These are phyloP conservation scores for Lasioglossum leucozonium DNA, from an alignment of 2,888 invertebrate species.

Conservation along the genomic window DNA sequence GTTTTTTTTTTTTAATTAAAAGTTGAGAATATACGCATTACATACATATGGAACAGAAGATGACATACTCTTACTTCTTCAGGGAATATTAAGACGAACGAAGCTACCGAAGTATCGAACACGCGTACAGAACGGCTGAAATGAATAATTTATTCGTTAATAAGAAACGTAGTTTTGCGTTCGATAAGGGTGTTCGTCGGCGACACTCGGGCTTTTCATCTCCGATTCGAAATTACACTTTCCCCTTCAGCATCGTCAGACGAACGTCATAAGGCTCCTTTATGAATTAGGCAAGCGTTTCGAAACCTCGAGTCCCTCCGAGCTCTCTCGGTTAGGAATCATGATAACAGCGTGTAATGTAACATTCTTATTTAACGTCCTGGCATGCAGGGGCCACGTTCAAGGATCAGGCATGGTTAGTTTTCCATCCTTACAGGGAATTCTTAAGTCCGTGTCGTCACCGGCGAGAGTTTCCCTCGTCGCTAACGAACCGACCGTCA, in stretches of 20 bases:
- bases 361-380: slow-evolving; percentile 8
- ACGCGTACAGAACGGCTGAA: too few species aligned
- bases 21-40: too few species aligned
- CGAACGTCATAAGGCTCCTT: background rate
- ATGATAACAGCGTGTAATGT: background rate
- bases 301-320: background rate
- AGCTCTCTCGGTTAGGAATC: background rate
- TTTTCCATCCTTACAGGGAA: slow-evolving; percentile 15
- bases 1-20: too few species aligned
- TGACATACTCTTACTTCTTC: too few species aligned
- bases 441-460: slow-evolving; percentile 26
- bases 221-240: background rate
- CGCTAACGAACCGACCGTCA: slow-evolving; percentile 27
- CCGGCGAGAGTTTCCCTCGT: slow-evolving; percentile 8
- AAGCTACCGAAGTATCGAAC: too few species aligned
- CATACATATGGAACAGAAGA: too few species aligned
- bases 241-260: background rate
- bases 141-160: too few species aligned
- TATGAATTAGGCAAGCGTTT: background rate
- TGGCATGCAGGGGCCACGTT: background rate
- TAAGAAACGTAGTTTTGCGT: background rate
- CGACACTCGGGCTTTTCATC: background rate
- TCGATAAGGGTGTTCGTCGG: background rate
- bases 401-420: background rate
- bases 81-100: too few species aligned